phyloP scores from a whole-genome alignment of 92 coral and sea anemone species.

The Palythoa grandis region DNA sequence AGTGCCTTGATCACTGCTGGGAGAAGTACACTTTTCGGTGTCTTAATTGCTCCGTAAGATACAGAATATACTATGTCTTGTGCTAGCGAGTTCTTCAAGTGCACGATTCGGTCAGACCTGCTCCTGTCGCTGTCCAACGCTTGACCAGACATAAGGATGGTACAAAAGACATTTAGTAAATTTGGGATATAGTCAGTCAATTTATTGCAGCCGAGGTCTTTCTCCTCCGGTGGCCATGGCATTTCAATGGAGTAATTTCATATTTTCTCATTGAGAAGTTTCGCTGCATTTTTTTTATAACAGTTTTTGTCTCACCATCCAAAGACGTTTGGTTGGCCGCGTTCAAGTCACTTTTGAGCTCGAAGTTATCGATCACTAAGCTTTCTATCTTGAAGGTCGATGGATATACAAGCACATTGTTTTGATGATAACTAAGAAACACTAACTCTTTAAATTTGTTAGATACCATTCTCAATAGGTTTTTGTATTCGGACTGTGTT shows the following conservation, averaged over 20 bases:
- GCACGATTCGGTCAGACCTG: constrained; percentile 44
- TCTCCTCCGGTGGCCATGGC: constrained; percentile 57
- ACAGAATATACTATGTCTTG: constrained; percentile 34
- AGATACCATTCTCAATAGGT: constrained; percentile 55
- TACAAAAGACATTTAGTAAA: constrained; percentile 43
- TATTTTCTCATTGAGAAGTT: constrained; percentile 45
- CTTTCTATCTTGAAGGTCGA: constrained; percentile 30
- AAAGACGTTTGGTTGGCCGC: constrained; percentile 20
- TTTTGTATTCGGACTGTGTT: constrained; percentile 51
- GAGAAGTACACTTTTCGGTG: constrained; percentile 37
- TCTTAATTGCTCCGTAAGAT: constrained; percentile 38
- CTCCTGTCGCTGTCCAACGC: constrained; percentile 46
- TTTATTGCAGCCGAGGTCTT: constrained; percentile 27
- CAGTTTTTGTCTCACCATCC: constrained; percentile 36
- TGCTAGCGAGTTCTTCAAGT: constrained; percentile 40
- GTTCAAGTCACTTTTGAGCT: constrained; percentile 47
- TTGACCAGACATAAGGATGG: constrained; percentile 43
- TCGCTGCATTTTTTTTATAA: constrained; percentile 29
- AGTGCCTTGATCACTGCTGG: constrained; percentile 51
- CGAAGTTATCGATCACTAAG: constrained; percentile 48
- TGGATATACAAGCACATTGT: constrained; percentile 57
- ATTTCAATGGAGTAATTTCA: constrained; percentile 37
- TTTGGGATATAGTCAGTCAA: constrained; percentile 38
- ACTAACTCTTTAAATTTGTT: constrained; percentile 49
- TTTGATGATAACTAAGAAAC: constrained; percentile 56